Evolutionary conservation across 2,797 vertebrate genomes (phyloP).

Genomic region (Leptodactylus fallax): DNA sequence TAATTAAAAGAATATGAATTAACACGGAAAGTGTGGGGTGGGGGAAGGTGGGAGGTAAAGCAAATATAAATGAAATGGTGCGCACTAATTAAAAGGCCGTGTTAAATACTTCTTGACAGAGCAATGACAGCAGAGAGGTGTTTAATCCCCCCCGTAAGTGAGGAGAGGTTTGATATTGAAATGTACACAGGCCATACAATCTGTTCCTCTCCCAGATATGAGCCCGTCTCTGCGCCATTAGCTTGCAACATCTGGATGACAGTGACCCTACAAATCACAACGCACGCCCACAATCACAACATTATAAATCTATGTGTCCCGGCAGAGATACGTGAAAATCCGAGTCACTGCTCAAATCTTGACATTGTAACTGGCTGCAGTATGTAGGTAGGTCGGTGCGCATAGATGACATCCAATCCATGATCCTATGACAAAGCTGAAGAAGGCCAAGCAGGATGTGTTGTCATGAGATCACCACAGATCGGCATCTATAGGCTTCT

Average conservation of each 20-base stretch:
- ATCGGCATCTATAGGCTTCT: background rate
- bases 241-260: background rate
- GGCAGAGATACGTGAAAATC: too few relatives aligned
- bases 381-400: background rate
- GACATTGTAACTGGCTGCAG: too few relatives aligned
- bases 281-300: background rate
- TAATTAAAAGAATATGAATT: constrained; percentile 99
- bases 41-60: constrained; percentile 73
- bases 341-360: too few relatives aligned
- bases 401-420: background rate
- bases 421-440: background rate
- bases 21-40: constrained; percentile 71
- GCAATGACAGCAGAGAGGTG: constrained; percentile 83
- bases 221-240: background rate
- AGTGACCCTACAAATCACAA: constrained; percentile 6
- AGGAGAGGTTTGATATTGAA: constrained; percentile 49
- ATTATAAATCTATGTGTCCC: background rate
- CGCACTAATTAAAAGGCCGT: constrained; percentile 96
- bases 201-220: constrained; percentile 17
- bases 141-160: constrained; percentile 72
- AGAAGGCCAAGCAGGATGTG: background rate
- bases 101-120: constrained; percentile 92
- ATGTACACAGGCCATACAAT: constrained; percentile 20
- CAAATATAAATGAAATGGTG: constrained; percentile 95
- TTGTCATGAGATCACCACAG: background rate